Percentiles rank a stretch among this genome's conserved stretches.
Evolutionary conservation across 2,113 vertebrate genomes (phyloP).

Genomic region (Capreolus pygargus): DNA sequence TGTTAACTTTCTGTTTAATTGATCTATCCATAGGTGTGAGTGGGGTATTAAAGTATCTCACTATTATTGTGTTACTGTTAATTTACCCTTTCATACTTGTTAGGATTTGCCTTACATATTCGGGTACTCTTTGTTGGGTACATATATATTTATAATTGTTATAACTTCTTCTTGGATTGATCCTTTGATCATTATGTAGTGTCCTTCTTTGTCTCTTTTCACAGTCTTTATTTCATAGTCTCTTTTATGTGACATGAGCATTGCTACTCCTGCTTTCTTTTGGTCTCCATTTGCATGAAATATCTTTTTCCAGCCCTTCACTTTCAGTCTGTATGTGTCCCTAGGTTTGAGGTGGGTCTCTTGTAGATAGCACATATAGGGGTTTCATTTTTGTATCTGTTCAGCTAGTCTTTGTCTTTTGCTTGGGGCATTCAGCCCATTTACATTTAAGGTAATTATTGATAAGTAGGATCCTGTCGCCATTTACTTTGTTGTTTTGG

Average conservation of each 20-base stretch:
- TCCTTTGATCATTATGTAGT: background rate
- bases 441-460: background rate
- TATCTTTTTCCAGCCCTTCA: background rate
- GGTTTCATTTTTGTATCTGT: background rate
- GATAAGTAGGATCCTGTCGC: accelerated
- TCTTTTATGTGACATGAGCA: background rate
- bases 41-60: background rate
- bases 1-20: background rate
- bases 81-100: no score
- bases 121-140: no score
- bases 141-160: background rate
- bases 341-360: background rate
- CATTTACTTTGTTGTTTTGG: background rate
- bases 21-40: background rate
- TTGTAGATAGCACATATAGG: background rate
- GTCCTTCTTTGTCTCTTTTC: background rate
- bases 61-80: background rate
- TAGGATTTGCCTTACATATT: no score
- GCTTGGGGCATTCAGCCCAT: background rate
- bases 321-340: background rate
- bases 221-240: background rate
- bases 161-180: background rate
- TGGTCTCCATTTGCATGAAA: background rate
- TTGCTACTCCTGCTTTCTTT: background rate
- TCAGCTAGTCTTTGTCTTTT: background rate